Conservation (phyloP, 1,140 invertebrate genomes). For the Heliconius hewitsoni region DNA sequence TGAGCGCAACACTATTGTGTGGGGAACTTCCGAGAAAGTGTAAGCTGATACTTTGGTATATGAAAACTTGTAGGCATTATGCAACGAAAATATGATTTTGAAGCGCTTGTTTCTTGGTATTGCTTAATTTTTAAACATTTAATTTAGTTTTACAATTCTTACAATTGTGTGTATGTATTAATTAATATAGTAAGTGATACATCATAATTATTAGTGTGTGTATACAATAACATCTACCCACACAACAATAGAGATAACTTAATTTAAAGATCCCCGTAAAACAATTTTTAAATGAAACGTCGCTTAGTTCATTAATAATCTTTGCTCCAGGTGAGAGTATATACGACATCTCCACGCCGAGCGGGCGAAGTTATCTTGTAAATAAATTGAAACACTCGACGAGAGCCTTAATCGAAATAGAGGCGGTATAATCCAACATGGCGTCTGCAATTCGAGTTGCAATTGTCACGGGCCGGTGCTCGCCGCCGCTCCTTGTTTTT, state of each 20-base stretch:
- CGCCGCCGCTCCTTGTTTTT: conserved; percentile 69
- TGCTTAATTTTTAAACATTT: background rate
- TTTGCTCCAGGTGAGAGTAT: conserved; percentile 7
- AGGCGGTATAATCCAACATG: conserved; percentile 73
- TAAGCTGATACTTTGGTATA: conserved; percentile 43
- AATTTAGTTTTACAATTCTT: background rate
- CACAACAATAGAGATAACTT: background rate
- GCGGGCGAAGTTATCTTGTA: conserved; percentile 15
- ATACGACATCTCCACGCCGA: conserved; percentile 7
- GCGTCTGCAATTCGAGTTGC: conserved; percentile 66
- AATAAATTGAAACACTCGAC: conserved; percentile 45
- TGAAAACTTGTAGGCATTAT: conserved; percentile 40
- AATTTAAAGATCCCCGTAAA: background rate
- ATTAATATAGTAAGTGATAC: too few species aligned
- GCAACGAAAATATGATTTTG: conserved; percentile 6
- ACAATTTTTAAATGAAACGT: conserved; percentile 6
- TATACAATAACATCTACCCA: background rate
- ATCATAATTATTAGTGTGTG: background rate
- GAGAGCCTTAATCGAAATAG: conserved; percentile 67
- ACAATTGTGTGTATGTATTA: too few species aligned
- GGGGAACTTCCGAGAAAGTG: conserved; percentile 56
- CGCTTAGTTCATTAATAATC: conserved; percentile 12
- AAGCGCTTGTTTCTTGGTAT: background rate
- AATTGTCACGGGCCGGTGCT: conserved; percentile 75
- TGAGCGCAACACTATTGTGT: conserved; percentile 66